phyloP scores from a whole-genome alignment of 2,113 vertebrate species.

The Hippolais icterina region DNA sequence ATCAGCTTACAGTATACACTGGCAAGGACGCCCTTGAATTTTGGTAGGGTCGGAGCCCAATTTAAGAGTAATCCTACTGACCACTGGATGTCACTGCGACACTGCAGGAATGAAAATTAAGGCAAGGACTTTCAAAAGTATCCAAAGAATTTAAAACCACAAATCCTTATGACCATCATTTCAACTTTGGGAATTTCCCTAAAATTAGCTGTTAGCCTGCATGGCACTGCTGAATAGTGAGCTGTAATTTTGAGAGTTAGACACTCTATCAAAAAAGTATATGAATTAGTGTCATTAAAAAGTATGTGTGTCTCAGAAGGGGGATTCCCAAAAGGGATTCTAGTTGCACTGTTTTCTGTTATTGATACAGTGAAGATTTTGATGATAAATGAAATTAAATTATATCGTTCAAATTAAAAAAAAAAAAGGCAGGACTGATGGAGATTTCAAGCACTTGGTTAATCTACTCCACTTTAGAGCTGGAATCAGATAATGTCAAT shows the following conservation, averaged over 20 bases:
- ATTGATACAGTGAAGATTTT: not conserved
- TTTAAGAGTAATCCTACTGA: constrained; percentile 73
- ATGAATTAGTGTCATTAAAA: not conserved
- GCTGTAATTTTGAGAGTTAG: not conserved
- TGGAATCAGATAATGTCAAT: not conserved
- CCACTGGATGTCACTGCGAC: constrained; percentile 81
- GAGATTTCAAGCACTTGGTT: not conserved
- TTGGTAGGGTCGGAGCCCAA: not conserved
- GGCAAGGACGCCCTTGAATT: not conserved
- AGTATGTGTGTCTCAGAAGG: not conserved
- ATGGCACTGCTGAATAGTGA: not conserved
- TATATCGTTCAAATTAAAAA: not conserved
- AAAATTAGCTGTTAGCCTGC: not conserved
- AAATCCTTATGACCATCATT: not conserved
- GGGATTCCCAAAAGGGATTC: not conserved
- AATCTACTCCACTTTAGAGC: not conserved
- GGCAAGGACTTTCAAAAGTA: not conserved
- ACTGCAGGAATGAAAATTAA: constrained; percentile 56
- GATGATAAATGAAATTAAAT: constrained; percentile 26
- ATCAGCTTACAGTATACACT: not conserved
- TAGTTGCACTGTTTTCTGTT: constrained; percentile 29
- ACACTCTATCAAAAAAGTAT: not conserved
- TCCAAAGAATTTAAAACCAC: not conserved
- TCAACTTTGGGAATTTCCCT: not conserved
- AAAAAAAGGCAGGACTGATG: not conserved